phyloP scores from a whole-genome alignment of 30 jellyfish, hydroid and myxozoan genomes.

The Chrysaora quinquecirrha region DNA sequence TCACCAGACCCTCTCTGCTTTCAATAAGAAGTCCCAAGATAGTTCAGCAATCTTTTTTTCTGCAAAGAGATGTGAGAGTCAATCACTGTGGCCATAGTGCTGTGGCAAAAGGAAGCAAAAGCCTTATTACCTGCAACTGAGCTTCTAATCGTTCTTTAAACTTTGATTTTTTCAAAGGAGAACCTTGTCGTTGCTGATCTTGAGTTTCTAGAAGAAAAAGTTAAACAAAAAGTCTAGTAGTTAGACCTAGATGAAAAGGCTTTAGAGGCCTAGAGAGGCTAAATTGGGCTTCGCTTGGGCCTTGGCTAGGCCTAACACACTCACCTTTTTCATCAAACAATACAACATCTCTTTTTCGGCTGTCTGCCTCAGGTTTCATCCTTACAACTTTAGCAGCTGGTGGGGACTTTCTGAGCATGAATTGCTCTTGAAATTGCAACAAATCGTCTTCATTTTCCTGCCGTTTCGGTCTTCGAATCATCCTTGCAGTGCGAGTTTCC shows the following conservation, averaged over 20 bases:
- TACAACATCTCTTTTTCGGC: slow-evolving; percentile 11
- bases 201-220: background rate
- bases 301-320: no score
- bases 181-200: background rate
- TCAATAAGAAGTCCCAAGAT: no score
- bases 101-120: background rate
- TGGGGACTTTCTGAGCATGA: background rate
- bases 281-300: no score
- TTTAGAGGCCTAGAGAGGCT: no score
- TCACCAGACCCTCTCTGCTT: no score
- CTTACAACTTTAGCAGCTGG: slow-evolving; percentile 27
- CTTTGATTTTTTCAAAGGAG: slow-evolving; percentile 1
- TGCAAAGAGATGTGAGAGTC: no score
- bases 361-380: background rate
- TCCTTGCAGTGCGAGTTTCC: background rate
- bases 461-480: slow-evolving; percentile 69
- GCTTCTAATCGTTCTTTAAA: background rate
- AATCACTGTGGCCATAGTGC: no score
- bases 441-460: slow-evolving; percentile 79
- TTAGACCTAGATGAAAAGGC: no score
- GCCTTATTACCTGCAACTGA: background rate
- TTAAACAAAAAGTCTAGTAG: no score
- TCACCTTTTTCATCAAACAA: background rate
- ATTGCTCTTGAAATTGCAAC: slow-evolving; percentile 63
- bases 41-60: no score